Conservation (phyloP, 2,888 invertebrate species). For the Chrysolina haemoptera region DNA sequence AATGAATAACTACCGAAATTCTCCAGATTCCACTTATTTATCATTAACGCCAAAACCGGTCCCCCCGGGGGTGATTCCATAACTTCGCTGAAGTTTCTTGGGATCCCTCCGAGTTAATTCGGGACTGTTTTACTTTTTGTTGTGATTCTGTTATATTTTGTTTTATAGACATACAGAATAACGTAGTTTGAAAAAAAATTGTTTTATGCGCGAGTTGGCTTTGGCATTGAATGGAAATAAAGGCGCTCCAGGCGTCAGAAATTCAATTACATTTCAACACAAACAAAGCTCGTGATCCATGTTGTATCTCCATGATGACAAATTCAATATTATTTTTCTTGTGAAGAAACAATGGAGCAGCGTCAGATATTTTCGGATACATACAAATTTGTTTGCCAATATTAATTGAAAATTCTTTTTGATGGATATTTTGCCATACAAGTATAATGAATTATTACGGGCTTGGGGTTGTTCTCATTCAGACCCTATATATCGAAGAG, state of each 20-base stretch:
- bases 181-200: conserved; percentile 6
- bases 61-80: conserved; percentile 42
- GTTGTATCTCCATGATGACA: background rate
- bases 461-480: too few species aligned
- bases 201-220: background rate
- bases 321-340: background rate
- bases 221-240: conserved; percentile 1
- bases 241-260: background rate
- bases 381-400: too few species aligned
- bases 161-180: conserved; percentile 15
- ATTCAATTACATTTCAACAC: conserved; percentile 1
- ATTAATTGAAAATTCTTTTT: too few species aligned
- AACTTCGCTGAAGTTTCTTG: conserved; percentile 32
- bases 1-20: conserved; percentile 45
- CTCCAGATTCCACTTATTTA: conserved; percentile 49
- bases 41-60: conserved; percentile 47
- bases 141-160: conserved; percentile 21
- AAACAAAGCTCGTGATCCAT: conserved; percentile 6
- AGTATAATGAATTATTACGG: too few species aligned
- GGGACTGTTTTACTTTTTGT: background rate
- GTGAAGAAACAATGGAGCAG: background rate
- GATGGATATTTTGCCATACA: too few species aligned
- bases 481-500: too few species aligned
- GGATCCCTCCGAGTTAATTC: conserved; percentile 9
- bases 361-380: background rate